These are phyloP conservation scores for Amblyornis subalaris DNA, from an alignment of 2,113 vertebrate species.

Conservation along the genomic window DNA sequence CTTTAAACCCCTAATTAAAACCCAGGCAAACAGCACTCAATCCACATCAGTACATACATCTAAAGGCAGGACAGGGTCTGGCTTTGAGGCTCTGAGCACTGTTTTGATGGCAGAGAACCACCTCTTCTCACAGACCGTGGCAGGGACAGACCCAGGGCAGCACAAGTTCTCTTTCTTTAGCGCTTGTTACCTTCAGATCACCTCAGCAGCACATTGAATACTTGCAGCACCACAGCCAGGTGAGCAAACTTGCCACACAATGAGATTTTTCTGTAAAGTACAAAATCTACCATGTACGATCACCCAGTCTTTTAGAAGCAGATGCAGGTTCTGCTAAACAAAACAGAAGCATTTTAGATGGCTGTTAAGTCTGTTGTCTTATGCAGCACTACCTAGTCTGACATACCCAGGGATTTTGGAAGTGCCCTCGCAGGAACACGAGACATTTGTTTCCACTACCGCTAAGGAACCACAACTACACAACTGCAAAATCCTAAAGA, in stretches of 20 bases:
- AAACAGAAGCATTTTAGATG: neutral
- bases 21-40: neutral
- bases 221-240: neutral
- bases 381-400: neutral
- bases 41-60: fast-evolving
- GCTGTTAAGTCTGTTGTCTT: neutral
- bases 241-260: neutral
- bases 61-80: neutral
- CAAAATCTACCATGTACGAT: neutral
- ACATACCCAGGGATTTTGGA: neutral
- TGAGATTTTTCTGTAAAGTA: neutral
- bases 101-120: neutral
- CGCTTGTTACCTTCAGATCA: neutral
- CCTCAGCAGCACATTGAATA: neutral
- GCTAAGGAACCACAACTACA: slow-evolving; percentile 13
- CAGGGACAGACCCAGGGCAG: neutral
- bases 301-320: neutral
- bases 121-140: neutral
- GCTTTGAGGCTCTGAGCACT: neutral
- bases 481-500: slow-evolving; percentile 37
- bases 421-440: neutral
- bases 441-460: slow-evolving; percentile 1
- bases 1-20: neutral
- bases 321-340: neutral
- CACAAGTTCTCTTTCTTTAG: neutral